These are phyloP conservation scores for Coptodon bakossiorum DNA, from an alignment of 2,113 vertebrate genomes.

Conservation along the genomic window DNA sequence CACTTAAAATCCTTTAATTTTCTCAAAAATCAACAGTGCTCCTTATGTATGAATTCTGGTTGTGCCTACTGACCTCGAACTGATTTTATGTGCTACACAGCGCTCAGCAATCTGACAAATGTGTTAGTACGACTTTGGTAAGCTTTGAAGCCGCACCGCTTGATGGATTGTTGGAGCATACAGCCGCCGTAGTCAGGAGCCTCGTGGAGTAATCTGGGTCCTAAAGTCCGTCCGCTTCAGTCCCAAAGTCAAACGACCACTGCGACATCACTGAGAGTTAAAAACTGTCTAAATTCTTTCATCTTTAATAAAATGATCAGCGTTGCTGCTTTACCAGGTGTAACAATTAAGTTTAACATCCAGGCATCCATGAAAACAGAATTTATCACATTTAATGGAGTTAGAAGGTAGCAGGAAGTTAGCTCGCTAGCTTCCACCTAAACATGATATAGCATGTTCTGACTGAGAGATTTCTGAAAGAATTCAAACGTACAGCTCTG, in stretches of 20 bases:
- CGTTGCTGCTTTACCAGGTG: rapidly evolving
- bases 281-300: rapidly evolving
- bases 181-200: rapidly evolving
- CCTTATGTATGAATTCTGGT: not conserved
- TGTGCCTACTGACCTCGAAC: not conserved
- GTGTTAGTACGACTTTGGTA: rapidly evolving
- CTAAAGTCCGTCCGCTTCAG: rapidly evolving
- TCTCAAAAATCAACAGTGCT: rapidly evolving
- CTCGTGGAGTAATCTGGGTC: not conserved
- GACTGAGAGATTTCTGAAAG: not conserved
- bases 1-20: not conserved
- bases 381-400: rapidly evolving
- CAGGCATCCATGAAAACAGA: rapidly evolving
- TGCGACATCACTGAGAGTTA: not conserved
- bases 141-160: rapidly evolving
- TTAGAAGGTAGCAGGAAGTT: not conserved
- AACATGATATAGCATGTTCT: rapidly evolving
- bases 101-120: not conserved
- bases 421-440: rapidly evolving
- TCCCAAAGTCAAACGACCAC: not conserved
- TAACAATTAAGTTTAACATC: rapidly evolving
- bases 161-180: rapidly evolving
- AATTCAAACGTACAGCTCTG: rapidly evolving
- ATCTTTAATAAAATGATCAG: rapidly evolving
- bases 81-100: rapidly evolving